phyloP scores from a whole-genome alignment of 2,113 vertebrate genomes.

The Misgurnus mizolepis region DNA sequence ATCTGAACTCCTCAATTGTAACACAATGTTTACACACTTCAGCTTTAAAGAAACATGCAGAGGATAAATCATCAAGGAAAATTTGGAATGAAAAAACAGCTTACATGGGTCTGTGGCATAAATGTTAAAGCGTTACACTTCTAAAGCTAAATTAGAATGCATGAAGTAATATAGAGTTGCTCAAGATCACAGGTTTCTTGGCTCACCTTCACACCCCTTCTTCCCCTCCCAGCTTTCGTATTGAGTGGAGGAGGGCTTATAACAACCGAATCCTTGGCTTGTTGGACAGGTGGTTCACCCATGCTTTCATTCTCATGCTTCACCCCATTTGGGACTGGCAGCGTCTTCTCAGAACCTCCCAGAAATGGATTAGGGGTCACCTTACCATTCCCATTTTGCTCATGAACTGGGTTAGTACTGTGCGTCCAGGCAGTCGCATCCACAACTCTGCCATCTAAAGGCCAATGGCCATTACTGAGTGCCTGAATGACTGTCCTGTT shows the following conservation, averaged over 20 bases:
- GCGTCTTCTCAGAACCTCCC: slow-evolving; percentile 70
- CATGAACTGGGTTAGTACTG: slow-evolving; percentile 71
- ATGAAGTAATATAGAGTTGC: neutral
- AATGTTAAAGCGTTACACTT: neutral
- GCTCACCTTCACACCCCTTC: slow-evolving; percentile 84
- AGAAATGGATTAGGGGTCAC: slow-evolving; percentile 67
- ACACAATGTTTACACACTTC: no score
- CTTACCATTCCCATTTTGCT: slow-evolving; percentile 72
- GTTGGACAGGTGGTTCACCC: slow-evolving; percentile 55
- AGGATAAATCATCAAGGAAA: neutral
- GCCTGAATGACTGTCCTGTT: slow-evolving; percentile 79
- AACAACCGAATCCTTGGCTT: slow-evolving; percentile 77
- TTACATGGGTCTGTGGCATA: neutral
- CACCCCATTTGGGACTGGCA: slow-evolving; percentile 72
- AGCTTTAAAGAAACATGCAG: neutral
- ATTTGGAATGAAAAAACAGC: neutral
- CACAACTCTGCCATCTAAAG: slow-evolving; percentile 61
- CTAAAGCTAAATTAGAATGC: neutral
- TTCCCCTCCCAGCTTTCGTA: slow-evolving; percentile 85
- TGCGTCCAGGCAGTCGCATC: slow-evolving; percentile 48
- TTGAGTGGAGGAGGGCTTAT: slow-evolving; percentile 87
- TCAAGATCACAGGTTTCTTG: neutral
- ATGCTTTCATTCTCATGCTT: slow-evolving; percentile 61
- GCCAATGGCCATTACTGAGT: slow-evolving; percentile 72
- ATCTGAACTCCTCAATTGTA: no score